Percentiles rank a stretch among this genome's conserved stretches.
phyloP scores from a whole-genome alignment of 2,888 invertebrate species.

The Sisyra terminalis region DNA sequence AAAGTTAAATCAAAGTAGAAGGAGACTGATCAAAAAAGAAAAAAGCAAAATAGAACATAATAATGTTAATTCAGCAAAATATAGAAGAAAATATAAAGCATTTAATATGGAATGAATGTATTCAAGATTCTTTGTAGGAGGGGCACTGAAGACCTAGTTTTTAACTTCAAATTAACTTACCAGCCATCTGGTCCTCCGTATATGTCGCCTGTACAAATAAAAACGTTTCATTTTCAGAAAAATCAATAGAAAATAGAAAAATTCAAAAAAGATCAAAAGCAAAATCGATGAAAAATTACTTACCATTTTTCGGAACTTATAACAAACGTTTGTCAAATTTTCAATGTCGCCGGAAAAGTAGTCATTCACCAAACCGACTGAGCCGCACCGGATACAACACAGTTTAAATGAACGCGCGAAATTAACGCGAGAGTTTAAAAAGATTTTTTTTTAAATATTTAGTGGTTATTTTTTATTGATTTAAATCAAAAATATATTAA shows the following conservation, averaged over 20 bases:
- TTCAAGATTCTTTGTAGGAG: constrained; percentile 19
- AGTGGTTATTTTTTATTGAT: too few relatives aligned
- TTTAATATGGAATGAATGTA: constrained; percentile 17
- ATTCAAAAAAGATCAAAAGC: too few relatives aligned
- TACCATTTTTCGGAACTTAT: constrained; percentile 6
- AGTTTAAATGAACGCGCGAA: too few relatives aligned
- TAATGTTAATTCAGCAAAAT: too few relatives aligned
- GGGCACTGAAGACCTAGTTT: constrained; percentile 28
- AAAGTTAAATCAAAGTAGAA: constrained; percentile 13
- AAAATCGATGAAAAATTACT: constrained; percentile 3
- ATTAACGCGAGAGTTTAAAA: too few relatives aligned
- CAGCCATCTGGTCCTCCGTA: constrained; percentile 81
- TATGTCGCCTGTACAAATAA: constrained; percentile 79
- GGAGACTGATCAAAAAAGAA: constrained; percentile 15
- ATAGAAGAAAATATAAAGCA: constrained; percentile 18
- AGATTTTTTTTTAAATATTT: too few relatives aligned
- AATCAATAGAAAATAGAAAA: constrained; percentile 13
- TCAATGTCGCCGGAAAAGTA: constrained; percentile 1
- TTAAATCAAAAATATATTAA: too few relatives aligned
- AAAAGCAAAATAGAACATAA: constrained; percentile 6
- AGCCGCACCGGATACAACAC: too few relatives aligned
- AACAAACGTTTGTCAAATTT: constrained; percentile 3
- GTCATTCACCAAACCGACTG: too few relatives aligned
- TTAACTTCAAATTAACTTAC: constrained; percentile 41
- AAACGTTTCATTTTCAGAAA: too few relatives aligned